phyloP scores from a whole-genome alignment of 2,113 vertebrate species.

The Oenanthe melanoleuca region DNA sequence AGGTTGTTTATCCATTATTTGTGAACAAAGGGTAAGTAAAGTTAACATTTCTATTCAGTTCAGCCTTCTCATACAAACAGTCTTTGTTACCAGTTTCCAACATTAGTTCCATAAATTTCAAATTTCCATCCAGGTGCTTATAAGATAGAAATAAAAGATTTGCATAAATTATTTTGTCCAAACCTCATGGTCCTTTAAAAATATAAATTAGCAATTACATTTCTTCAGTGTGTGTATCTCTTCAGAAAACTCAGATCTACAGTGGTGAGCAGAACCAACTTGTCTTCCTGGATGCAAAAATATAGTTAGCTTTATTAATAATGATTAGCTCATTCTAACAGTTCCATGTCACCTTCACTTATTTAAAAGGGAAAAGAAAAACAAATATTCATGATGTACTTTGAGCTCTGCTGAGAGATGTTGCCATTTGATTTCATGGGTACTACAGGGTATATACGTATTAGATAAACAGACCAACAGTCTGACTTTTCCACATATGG shows the following conservation, averaged over 20 bases:
- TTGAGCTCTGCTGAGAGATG: conserved; percentile 10
- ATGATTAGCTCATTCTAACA: not conserved
- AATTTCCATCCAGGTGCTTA: not conserved
- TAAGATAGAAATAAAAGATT: not conserved
- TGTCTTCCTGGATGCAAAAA: not conserved
- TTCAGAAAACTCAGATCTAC: not conserved
- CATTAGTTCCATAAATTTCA: not conserved
- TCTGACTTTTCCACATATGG: conserved; percentile 61
- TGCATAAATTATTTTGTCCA: not conserved
- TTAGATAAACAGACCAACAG: conserved; percentile 56
- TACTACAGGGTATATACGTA: conserved; percentile 7
- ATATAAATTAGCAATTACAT: not conserved
- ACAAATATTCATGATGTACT: not conserved
- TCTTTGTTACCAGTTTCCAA: not conserved
- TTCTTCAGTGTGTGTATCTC: not conserved
- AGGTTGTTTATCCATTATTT: not conserved
- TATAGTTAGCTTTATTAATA: not conserved
- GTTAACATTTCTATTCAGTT: not conserved
- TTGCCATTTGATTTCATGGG: conserved; percentile 31
- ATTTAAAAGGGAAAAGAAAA: not conserved
- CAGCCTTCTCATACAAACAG: not conserved
- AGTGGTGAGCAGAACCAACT: not conserved
- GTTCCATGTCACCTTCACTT: not conserved
- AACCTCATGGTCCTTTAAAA: not conserved
- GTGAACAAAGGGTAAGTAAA: not conserved